Evolutionary conservation across 2,113 vertebrate species (phyloP).

Genomic region (Melanostigma gelatinosum): DNA sequence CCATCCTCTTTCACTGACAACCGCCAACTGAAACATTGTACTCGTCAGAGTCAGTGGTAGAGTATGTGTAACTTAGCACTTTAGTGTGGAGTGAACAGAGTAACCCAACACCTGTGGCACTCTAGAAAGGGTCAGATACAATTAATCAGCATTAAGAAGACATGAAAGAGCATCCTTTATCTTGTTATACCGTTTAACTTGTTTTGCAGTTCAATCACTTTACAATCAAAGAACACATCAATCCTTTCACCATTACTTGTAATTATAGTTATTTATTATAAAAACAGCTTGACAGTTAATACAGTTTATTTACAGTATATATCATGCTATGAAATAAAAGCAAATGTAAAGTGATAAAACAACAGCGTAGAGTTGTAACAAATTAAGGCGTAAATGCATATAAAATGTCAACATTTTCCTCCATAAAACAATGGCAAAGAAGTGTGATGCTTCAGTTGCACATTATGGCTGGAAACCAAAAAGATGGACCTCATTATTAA

Average conservation of each 20-base stretch:
- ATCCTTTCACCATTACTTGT: slow-evolving; percentile 67
- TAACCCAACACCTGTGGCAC: background rate
- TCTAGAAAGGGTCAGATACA: background rate
- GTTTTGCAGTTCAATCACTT: background rate
- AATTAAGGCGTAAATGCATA: slow-evolving; percentile 93
- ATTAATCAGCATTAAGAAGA: background rate
- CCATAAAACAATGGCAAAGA: slow-evolving; percentile 75
- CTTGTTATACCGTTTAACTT: background rate
- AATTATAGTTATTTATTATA: slow-evolving; percentile 86
- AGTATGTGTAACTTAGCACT: background rate
- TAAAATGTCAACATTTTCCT: slow-evolving; percentile 67
- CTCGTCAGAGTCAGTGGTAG: background rate
- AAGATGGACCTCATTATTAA: slow-evolving; percentile 1
- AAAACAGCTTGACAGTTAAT: slow-evolving; percentile 85
- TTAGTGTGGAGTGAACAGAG: background rate
- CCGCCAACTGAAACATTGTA: background rate
- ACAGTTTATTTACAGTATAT: slow-evolving; percentile 91
- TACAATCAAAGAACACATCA: background rate
- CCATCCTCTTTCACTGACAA: background rate
- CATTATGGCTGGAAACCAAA: slow-evolving; percentile 44
- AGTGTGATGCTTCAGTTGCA: slow-evolving; percentile 56
- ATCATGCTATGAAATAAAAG: slow-evolving; percentile 88
- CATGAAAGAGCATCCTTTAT: background rate
- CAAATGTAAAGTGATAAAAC: slow-evolving; percentile 74
- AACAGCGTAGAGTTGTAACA: slow-evolving; percentile 80